Conservation (phyloP, 1,140 invertebrate genomes). For the Lamellibrachia luymesi region DNA sequence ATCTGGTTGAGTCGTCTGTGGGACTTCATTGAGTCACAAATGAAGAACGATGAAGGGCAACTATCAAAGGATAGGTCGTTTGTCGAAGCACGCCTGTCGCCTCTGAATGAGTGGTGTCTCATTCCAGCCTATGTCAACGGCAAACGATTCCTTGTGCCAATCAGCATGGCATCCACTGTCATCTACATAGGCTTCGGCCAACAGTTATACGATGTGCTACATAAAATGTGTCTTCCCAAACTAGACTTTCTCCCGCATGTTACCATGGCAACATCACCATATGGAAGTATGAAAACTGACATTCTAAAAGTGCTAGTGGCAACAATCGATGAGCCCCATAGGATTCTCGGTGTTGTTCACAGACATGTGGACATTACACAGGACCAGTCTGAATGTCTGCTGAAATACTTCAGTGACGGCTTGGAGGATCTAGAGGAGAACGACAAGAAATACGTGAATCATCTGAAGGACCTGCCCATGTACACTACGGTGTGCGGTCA, state of each 20-base stretch:
- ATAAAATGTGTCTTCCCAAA: constrained; percentile 20
- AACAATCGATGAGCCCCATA: constrained; percentile 16
- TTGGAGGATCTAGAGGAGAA: constrained; percentile 11
- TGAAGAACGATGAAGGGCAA: background rate
- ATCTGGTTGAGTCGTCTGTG: background rate
- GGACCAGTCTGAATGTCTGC: constrained; percentile 13
- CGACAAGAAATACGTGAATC: background rate
- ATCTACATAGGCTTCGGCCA: constrained; percentile 17
- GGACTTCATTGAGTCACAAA: background rate
- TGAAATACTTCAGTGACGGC: constrained; percentile 25
- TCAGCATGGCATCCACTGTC: constrained; percentile 17
- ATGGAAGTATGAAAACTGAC: no score
- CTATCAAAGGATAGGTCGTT: background rate
- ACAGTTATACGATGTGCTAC: constrained; percentile 8
- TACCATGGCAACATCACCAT: background rate
- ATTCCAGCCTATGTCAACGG: background rate
- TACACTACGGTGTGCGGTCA: constrained; percentile 20
- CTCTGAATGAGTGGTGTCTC: constrained; percentile 6
- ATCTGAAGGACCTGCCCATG: constrained; percentile 14
- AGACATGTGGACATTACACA: background rate
- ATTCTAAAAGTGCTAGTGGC: no score
- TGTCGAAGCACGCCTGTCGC: background rate
- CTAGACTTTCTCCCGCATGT: background rate
- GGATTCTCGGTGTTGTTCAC: constrained; percentile 11
- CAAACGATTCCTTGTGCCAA: constrained; percentile 16